A percentile compares a stretch with the other conserved stretches of the same genome.
Conservation (phyloP, 37 sponge, comb jelly and placozoan genomes). For the Crambe crambe region DNA sequence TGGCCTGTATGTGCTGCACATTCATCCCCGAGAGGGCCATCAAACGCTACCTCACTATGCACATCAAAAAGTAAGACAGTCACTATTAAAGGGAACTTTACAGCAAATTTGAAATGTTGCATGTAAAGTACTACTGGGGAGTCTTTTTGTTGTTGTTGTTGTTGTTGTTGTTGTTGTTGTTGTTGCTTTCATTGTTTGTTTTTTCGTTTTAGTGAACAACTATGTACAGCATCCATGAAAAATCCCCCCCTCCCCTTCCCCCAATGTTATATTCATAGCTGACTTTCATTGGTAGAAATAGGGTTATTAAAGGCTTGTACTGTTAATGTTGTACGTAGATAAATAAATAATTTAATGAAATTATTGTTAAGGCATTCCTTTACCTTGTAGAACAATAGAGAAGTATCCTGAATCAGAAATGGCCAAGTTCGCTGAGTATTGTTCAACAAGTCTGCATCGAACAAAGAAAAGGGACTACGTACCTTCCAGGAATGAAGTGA, state of each 20-base stretch:
- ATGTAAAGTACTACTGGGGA: not conserved
- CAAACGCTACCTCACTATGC: constrained; percentile 83
- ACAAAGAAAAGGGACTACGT: constrained; percentile 70
- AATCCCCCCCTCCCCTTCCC: no score
- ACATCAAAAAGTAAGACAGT: constrained; percentile 67
- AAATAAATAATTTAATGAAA: no score
- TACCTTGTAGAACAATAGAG: constrained; percentile 56
- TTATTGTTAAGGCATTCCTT: no score
- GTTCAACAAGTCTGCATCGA: constrained; percentile 53
- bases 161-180: no score
- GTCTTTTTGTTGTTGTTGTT: not conserved
- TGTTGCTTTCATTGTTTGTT: no score
- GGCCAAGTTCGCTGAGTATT: constrained; percentile 83
- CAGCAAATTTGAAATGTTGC: not conserved
- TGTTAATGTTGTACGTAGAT: no score
- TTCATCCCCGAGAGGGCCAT: constrained; percentile 86
- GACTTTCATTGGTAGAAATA: no score
- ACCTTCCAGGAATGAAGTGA: constrained; percentile 79
- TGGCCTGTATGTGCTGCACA: constrained; percentile 83
- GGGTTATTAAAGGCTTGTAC: no score
- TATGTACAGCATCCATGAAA: no score
- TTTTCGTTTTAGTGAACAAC: no score
- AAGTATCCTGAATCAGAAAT: constrained; percentile 80
- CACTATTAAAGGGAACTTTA: not conserved
- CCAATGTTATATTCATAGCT: no score